Evolutionary conservation across 2,888 invertebrate species (phyloP).

Genomic region (Trissolcus japonicus): DNA sequence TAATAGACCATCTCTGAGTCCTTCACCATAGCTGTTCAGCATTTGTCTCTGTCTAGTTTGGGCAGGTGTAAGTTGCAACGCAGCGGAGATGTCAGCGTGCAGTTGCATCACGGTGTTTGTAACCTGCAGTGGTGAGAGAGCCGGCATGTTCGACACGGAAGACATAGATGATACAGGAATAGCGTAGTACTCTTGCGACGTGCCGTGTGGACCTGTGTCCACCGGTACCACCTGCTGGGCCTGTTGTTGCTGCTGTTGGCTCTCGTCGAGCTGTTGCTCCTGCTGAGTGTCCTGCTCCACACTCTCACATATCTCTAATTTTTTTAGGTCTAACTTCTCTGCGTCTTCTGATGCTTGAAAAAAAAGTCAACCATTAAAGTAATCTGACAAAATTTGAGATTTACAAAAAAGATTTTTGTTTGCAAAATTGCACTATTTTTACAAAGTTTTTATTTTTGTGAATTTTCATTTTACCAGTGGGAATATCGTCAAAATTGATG

Average conservation of each 20-base stretch:
- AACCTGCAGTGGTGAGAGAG: slow-evolving; percentile 65
- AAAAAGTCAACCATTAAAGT: slow-evolving; percentile 1
- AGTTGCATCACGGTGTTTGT: slow-evolving; percentile 68
- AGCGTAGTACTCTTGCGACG: slow-evolving; percentile 65
- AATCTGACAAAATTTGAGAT: too few species aligned
- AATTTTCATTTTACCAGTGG: slow-evolving; percentile 71
- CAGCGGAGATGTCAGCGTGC: slow-evolving; percentile 67
- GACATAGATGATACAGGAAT: slow-evolving; percentile 61
- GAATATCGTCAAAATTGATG: slow-evolving; percentile 78
- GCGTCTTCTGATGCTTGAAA: slow-evolving; percentile 66
- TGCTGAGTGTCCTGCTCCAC: slow-evolving; percentile 69
- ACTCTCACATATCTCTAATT: slow-evolving; percentile 66
- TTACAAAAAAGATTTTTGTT: too few species aligned
- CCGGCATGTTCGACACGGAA: slow-evolving; percentile 60
- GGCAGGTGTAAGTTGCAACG: slow-evolving; percentile 65
- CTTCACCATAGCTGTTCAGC: slow-evolving; percentile 65
- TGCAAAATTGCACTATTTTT: too few species aligned
- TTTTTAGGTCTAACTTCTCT: slow-evolving; percentile 71
- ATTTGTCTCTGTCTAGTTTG: slow-evolving; percentile 66
- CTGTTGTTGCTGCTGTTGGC: slow-evolving; percentile 59
- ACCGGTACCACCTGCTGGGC: slow-evolving; percentile 63
- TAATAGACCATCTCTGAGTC: slow-evolving; percentile 60
- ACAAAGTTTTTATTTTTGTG: too few species aligned
- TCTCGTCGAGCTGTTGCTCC: slow-evolving; percentile 31
- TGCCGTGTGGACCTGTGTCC: slow-evolving; percentile 50